These are phyloP conservation scores for Atta texana DNA, from an alignment of 1,140 invertebrate species.

Conservation along the genomic window DNA sequence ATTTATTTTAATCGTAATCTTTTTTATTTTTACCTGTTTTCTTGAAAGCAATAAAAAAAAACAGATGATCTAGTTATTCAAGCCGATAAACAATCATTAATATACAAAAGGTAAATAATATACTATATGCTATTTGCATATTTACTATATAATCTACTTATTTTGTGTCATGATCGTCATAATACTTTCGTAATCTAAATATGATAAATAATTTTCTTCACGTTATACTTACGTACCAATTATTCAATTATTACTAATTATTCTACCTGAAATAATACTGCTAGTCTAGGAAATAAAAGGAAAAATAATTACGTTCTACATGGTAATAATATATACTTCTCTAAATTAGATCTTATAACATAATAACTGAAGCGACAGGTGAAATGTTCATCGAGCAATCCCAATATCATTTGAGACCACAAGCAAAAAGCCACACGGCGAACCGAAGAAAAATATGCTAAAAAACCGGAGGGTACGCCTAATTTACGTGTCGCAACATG, in stretches of 20 bases:
- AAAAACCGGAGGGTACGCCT: background rate
- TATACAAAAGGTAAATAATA: background rate
- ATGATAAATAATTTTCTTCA: background rate
- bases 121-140: background rate
- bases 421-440: conserved; percentile 8
- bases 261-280: background rate
- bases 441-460: background rate
- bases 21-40: background rate
- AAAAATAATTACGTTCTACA: background rate
- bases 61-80: background rate
- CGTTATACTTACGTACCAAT: background rate
- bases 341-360: background rate
- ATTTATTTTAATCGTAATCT: background rate
- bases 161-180: background rate
- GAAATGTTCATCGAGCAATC: conserved; percentile 9
- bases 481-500: conserved; percentile 54
- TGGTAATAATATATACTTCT: conserved; percentile 11
- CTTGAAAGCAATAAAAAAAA: background rate
- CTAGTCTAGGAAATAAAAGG: background rate
- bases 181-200: background rate
- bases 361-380: background rate
- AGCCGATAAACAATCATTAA: background rate
- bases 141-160: conserved; percentile 3
- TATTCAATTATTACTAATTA: background rate
- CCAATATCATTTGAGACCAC: conserved; percentile 18